Evolutionary conservation across 2,888 invertebrate species (phyloP).

Genomic region (Unio delphinus): DNA sequence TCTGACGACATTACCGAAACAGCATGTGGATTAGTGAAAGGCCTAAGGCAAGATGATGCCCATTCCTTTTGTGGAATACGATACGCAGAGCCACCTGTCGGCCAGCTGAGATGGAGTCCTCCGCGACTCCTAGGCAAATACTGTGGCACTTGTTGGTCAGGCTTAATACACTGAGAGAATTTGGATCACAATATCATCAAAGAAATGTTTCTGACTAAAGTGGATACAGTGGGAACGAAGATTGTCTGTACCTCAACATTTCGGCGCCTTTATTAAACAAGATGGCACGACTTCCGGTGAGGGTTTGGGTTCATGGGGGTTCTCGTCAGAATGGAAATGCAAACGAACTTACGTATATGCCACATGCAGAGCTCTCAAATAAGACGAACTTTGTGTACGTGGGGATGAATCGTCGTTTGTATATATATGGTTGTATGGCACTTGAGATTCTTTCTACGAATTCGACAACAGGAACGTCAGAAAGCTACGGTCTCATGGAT

Average conservation of each 20-base stretch:
- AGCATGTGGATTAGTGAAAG: constrained; percentile 40
- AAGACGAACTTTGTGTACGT: constrained; percentile 88
- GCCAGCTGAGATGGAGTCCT: constrained; percentile 37
- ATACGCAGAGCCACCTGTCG: constrained; percentile 44
- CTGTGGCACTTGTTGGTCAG: constrained; percentile 43
- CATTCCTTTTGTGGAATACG: constrained; percentile 48
- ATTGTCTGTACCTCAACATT: constrained; percentile 62
- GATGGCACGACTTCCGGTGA: constrained; percentile 49
- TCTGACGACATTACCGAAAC: constrained; percentile 11
- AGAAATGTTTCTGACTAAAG: not conserved
- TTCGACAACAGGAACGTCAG: constrained; percentile 18
- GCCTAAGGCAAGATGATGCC: constrained; percentile 13
- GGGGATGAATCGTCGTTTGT: constrained; percentile 86
- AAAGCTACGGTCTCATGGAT: constrained; percentile 50
- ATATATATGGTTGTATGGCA: constrained; percentile 83
- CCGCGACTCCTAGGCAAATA: constrained; percentile 18
- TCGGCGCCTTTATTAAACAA: constrained; percentile 60
- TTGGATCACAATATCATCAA: constrained; percentile 36
- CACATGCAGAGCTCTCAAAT: constrained; percentile 83
- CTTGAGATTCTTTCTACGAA: constrained; percentile 65
- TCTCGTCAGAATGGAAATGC: constrained; percentile 37
- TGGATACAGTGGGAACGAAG: constrained; percentile 45
- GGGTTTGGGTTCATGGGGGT: constrained; percentile 67
- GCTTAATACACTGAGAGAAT: constrained; percentile 20
- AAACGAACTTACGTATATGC: constrained; percentile 65